Evolutionary conservation across 2,797 vertebrate species (phyloP).

Genomic region (Enteromius paludinosus): DNA sequence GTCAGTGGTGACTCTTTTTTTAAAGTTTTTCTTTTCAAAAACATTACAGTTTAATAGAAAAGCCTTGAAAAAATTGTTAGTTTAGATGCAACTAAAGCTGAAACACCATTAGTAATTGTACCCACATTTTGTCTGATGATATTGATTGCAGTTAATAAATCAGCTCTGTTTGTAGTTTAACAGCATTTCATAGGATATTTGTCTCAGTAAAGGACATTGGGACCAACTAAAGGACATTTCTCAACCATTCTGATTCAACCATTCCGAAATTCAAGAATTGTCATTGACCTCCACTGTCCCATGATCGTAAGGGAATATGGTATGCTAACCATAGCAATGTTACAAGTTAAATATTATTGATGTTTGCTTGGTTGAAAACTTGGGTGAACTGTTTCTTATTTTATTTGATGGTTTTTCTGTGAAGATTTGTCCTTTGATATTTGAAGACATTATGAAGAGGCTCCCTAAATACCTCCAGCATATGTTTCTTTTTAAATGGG

Average conservation of each 20-base stretch:
- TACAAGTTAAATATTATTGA: not conserved
- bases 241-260: not conserved
- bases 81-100: not conserved
- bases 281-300: not conserved
- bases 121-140: slow-evolving; percentile 9
- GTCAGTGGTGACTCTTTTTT: not conserved
- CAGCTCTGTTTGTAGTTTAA: not conserved
- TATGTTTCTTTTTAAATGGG: not conserved
- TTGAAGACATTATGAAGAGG: not conserved
- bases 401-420: not conserved
- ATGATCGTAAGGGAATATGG: not conserved
- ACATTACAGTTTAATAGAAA: not conserved
- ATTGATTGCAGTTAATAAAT: not conserved
- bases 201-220: not conserved
- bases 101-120: not conserved
- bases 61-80: not conserved
- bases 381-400: not conserved
- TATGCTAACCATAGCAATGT: not conserved
- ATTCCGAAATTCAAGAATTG: not conserved
- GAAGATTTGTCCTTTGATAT: not conserved
- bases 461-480: not conserved
- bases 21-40: not conserved
- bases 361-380: not conserved
- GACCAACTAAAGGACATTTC: not conserved
- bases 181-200: not conserved